Base-by-base conservation (phyloP, 2,888 invertebrate species). In the Saturnia japonica region DNA sequence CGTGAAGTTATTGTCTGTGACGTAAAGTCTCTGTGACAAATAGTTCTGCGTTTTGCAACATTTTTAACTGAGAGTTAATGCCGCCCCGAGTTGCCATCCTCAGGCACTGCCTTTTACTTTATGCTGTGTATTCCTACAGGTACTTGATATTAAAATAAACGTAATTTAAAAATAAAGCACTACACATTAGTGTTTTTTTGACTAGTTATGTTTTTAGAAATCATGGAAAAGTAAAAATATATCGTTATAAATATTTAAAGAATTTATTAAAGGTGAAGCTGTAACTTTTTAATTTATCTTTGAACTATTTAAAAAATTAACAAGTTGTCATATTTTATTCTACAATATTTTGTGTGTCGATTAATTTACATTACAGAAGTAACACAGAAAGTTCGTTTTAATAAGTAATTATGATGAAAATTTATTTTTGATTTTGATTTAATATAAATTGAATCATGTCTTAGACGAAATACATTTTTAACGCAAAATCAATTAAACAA, bases 1-100 rank as follows among this genome's bases (percentile, higher is more conserved):
- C 86, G 87, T 84, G 83, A 83, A 91, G 88, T 90, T 91, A 91
- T 91, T 90, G 88, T 90, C 88, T 82, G 86, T 86, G 90, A 90
- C 89, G 85, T 80, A 88, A 90, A 91, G 89, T 87, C 88, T 80
- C 80, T 77, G 76, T 88, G 90, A 91, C 85, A 90, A 90, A 91
- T 91, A 90, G 88, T 85, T 81, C 82, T 84, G 85, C 87, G 88
- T 90, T 88, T 86, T 85, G 86, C 85, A 86, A 88, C 85, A 87
- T 87, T 90, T 85, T 88, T 88, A 90, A 88, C 86, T 85, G 83
- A 83, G 84, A 87, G 82, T 85, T 87, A 87, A 85, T 85, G 83
- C 79, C 77, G 75, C 74, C 75, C 64, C 75, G 72, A 75, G 77
- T 76, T 72, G 77, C 76, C 12, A 25, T 28, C 12, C 28, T 28